Base-by-base conservation (phyloP, 2,113 vertebrate genomes). In the Crypturellus undulatus region DNA sequence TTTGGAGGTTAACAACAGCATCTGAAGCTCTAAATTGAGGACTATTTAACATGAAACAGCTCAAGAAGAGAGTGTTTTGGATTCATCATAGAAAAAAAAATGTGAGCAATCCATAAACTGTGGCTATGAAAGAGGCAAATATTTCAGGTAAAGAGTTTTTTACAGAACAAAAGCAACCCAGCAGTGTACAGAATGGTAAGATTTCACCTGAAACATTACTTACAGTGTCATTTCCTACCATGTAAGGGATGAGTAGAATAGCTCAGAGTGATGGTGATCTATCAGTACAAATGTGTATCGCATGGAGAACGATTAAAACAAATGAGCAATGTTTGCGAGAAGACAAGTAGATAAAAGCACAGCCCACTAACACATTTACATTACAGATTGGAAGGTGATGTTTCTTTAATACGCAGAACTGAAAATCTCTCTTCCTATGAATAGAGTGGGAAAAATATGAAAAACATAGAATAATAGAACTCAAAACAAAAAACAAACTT, bases 41-140 rank as follows among this genome's bases (percentile, higher is more conserved):
- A 18, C 15, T 45, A 25, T 75, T 81, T 42, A 71, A 28, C 45
- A 68, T 42, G 38, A 38, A 73, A 63, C 20, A 75, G 32, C 0
- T 5, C 7, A 36, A 52, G 38, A 56, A 20, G 11, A 32, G 51
- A 78, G 36, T 16, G 34, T 81, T 84, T 58, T 22, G 12, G n/a
- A 20, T 4, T 11, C 30, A 75, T 71, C 1, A 0, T 12, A 10
- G 32, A 19, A n/a, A 28, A 68, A n/a, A 38, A 5, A 1, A 9
- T 12, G 12, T 13, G 38, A 47, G 25, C 24, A 12, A 9, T 3
- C 13, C 5, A 0, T 2, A 79, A 87, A 25, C 49, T 25, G 13
- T 4, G 17, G 26, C 19, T 12, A 6, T 26, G 42, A 75, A 58
- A 79, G 40, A 78, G 8, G n/a, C 9, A 43, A 11, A 63, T 17